Base-by-base conservation (phyloP, 2,888 invertebrate species). In the Trileptium ribeirensis region DNA sequence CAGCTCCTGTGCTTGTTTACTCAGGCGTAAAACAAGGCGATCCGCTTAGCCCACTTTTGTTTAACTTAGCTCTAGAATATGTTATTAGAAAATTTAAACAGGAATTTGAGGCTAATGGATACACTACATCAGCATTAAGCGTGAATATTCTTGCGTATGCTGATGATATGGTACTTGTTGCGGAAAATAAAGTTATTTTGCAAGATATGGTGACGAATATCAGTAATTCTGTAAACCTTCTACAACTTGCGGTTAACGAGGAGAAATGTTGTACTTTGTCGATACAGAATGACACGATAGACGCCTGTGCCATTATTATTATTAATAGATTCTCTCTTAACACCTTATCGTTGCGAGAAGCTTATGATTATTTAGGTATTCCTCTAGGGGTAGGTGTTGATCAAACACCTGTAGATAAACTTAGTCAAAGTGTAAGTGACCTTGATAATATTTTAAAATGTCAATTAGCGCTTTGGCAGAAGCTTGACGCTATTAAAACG, bases 1-100 rank as follows among this genome's bases (percentile, higher is more conserved):
- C 2, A n/a, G 79, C 1, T 1, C 77, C 51, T 0, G 86, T 82
- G 81, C n/a, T 80, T 79, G 29, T 85, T 79, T 82, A 74, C 0
- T 83, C 85, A 67, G 85, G 88, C 0, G 87, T 89, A 0, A 84
- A 86, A 0, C 87, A 88, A 83, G 89, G 88, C 1, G 86, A 86
- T 79, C 88, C 89, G 0, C 80, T 87, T 0, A 87, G 86, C 78
- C 87, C 87, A 0, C 84, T 88, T 1, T 38, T 88, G 0, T 89
- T 89, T 82, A 87, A 88, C 82, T 81, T 89, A 1, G 84, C 85
- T 2, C 80, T 86, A 15, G 87, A 88, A 79, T 85, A 86, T 0
- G 67, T 88, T 3, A 1, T 83, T 0, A 33, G 83, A 67, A n/a
- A n/a, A n/a, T n/a, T n/a, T n/a, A n/a, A n/a, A n/a, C n/a, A n/a